phyloP scores from a whole-genome alignment of 2,113 vertebrate species.

The Ia io region DNA sequence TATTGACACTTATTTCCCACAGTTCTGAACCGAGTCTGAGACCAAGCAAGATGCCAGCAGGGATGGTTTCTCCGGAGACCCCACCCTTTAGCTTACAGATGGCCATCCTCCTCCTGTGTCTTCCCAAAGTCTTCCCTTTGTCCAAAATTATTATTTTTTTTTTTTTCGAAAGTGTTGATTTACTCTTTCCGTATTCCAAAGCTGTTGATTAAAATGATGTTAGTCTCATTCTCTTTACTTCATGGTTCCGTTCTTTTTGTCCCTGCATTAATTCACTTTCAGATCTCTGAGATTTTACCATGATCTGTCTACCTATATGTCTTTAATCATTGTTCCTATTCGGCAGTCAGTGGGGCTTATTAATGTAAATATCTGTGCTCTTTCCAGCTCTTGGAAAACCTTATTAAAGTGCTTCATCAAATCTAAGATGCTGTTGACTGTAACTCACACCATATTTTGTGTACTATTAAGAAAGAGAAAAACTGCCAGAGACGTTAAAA shows the following conservation, averaged over 20 bases:
- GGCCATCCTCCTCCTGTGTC: background rate
- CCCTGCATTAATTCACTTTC: background rate
- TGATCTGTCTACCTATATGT: background rate
- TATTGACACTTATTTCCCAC: background rate
- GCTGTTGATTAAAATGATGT: background rate
- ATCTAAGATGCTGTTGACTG: background rate
- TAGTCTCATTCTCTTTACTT: background rate
- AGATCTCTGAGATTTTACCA: background rate
- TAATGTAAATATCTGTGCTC: background rate
- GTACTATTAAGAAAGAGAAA: background rate
- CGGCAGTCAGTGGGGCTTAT: background rate
- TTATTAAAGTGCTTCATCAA: constrained; percentile 51
- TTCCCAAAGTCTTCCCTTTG: background rate
- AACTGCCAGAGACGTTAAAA: background rate
- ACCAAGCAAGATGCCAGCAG: background rate
- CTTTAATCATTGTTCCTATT: background rate
- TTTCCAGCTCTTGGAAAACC: background rate
- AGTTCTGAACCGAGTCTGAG: background rate
- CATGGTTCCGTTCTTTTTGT: background rate
- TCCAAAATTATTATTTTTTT: background rate
- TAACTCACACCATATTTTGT: background rate
- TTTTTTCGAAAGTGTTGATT: background rate
- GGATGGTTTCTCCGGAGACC: background rate
- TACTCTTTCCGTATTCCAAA: background rate
- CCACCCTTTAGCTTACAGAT: background rate